Conservation (phyloP, 2,113 vertebrate species). For the Sarotherodon lohbergeri region DNA sequence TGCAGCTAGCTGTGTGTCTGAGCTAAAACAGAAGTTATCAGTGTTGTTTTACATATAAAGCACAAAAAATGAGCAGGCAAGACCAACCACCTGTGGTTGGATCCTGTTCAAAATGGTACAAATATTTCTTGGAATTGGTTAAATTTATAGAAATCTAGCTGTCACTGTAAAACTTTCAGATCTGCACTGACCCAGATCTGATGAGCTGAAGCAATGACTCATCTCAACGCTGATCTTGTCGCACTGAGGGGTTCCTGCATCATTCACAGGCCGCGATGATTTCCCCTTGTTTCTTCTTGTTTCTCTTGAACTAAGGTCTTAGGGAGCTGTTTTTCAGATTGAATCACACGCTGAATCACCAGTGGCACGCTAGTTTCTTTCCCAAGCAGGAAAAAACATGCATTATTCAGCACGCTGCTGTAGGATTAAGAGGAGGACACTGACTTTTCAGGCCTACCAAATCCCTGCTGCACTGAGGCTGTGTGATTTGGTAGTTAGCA, state of each 20-base stretch:
- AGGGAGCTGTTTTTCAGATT: not conserved
- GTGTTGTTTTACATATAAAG: not conserved
- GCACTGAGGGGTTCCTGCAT: not conserved
- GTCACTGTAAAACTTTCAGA: not conserved
- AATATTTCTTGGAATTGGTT: not conserved
- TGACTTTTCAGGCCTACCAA: not conserved
- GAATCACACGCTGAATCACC: slow-evolving; percentile 21
- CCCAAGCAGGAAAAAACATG: not conserved
- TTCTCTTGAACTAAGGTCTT: not conserved
- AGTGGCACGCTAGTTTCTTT: not conserved
- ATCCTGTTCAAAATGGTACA: not conserved
- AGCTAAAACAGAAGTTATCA: not conserved
- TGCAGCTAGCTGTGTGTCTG: not conserved
- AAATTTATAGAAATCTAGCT: not conserved
- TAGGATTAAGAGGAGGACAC: slow-evolving; percentile 16
- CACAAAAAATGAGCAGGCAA: not conserved
- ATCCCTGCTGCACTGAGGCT: slow-evolving; percentile 30
- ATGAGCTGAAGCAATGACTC: not conserved
- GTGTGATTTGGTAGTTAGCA: slow-evolving; percentile 31
- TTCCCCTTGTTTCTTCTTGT: not conserved
- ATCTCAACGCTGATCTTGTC: not conserved
- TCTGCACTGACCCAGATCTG: not conserved
- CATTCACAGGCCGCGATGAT: not conserved
- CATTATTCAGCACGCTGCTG: slow-evolving; percentile 30
- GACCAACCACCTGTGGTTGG: not conserved